Evolutionary conservation across 1,140 invertebrate species (phyloP), one percentile per base, ranked within the genome.

Genomic region (Lycorma delicatula): DNA sequence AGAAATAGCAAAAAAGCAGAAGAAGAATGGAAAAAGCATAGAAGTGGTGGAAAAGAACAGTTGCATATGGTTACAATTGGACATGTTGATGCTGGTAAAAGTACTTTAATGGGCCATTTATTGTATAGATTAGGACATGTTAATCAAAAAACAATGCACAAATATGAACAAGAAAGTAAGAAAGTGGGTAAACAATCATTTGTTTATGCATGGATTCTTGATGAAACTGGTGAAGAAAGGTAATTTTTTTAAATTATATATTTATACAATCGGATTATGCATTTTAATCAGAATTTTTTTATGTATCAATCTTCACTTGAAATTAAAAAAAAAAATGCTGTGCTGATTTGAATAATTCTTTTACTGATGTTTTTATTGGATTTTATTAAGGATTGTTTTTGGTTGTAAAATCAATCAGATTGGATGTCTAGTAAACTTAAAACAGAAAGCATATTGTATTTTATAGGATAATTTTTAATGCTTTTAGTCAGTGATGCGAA

Each of bases 21-120:
- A 46, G 63, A 64, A 38, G 71, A 77, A 61, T 97, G 89, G 69
- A 75, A 83, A 53, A 84, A 82, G 67, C 85, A 92, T 70, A 77
- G 89, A 60, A 82, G 79, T 1, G 74, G 77, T 16, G 79, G 80
- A 12, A 97, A 97, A 66, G 85, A 89, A 48, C 84, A 93, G 64
- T 77, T 98, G 41, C 93, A 97, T 71, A 81, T 98, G 71, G 90
- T 98, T 62, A 92, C 97, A 1, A 92, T 97, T 66, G 97, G 97
- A 41, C 97, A 99, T 79, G 97, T 99, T 3, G 97, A 99, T 79
- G 96, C 96, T 59, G 97, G 97, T 12, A 99, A 99, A 75, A 97
- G 93, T 68, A 99, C 97, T 0, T 70, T 99, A 16, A 93, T 99
- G 84, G 97, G 97, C 0, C 89, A 97, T 70, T 71, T 99, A 12